Evolutionary conservation across 2,797 vertebrate species (phyloP).

Genomic region (Anisognathus igniventris): DNA sequence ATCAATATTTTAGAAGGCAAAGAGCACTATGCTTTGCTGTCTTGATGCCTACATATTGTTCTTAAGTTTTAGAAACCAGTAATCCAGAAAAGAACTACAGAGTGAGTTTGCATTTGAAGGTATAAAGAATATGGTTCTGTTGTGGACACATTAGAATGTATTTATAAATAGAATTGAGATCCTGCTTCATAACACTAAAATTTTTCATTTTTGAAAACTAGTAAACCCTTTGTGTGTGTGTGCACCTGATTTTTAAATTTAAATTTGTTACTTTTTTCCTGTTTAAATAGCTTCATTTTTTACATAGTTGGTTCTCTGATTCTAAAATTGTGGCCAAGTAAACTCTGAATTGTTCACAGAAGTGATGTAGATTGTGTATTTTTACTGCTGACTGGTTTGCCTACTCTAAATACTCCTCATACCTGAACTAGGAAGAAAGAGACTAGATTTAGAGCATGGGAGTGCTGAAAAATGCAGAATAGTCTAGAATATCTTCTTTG

Average conservation of each 20-base stretch:
- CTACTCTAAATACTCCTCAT: background rate
- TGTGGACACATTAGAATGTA: background rate
- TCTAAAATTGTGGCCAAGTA: background rate
- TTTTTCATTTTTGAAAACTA: background rate
- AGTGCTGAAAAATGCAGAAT: background rate
- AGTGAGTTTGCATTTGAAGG: background rate
- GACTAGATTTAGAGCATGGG: background rate
- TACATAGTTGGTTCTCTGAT: background rate
- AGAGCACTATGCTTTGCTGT: background rate
- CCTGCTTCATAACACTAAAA: background rate
- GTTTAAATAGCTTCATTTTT: background rate
- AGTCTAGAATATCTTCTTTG: background rate
- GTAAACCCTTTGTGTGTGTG: background rate
- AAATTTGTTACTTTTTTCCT: background rate
- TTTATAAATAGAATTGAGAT: background rate
- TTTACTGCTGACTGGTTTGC: background rate
- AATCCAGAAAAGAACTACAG: background rate
- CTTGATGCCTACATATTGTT: background rate
- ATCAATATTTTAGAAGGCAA: background rate
- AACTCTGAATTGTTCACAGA: background rate
- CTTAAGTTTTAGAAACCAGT: background rate
- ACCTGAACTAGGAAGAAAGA: background rate
- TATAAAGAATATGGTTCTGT: background rate
- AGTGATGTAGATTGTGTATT: background rate
- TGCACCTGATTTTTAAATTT: background rate